phyloP scores from a whole-genome alignment of 2,113 vertebrate genomes.

The Verasper variegatus region DNA sequence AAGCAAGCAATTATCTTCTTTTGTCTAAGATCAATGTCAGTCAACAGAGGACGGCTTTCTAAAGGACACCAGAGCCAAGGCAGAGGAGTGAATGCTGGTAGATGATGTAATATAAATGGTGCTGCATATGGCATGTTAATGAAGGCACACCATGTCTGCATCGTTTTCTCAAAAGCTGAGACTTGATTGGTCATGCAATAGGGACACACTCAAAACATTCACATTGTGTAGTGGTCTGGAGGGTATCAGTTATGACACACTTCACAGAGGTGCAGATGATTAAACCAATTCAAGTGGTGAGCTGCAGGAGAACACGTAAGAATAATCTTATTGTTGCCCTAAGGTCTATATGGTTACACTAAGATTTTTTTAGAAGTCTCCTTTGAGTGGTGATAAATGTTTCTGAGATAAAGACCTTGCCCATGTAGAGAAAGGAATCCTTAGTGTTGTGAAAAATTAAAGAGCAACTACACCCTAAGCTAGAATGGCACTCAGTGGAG shows the following conservation, averaged over 20 bases:
- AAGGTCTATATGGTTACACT: background rate
- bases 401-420: background rate
- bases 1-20: conserved; percentile 78
- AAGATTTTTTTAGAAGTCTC: background rate
- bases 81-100: conserved; percentile 33
- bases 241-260: conserved; percentile 9
- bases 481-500: too few species aligned
- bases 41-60: conserved; percentile 42
- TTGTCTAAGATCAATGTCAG: conserved; percentile 73
- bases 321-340: background rate
- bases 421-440: background rate
- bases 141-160: conserved; percentile 15
- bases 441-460: too few species aligned
- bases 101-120: conserved; percentile 53
- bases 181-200: conserved; percentile 9
- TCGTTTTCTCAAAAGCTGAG: conserved; percentile 25
- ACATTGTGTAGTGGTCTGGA: conserved; percentile 1
- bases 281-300: background rate
- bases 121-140: conserved; percentile 26
- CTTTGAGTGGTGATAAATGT: background rate
- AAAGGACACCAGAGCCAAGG: conserved; percentile 30
- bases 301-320: background rate
- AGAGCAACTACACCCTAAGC: too few species aligned
- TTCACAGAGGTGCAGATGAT: conserved; percentile 9
- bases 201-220: conserved; percentile 7